Base-by-base conservation (phyloP, 2,888 invertebrate genomes). In the Pammene aurita region DNA sequence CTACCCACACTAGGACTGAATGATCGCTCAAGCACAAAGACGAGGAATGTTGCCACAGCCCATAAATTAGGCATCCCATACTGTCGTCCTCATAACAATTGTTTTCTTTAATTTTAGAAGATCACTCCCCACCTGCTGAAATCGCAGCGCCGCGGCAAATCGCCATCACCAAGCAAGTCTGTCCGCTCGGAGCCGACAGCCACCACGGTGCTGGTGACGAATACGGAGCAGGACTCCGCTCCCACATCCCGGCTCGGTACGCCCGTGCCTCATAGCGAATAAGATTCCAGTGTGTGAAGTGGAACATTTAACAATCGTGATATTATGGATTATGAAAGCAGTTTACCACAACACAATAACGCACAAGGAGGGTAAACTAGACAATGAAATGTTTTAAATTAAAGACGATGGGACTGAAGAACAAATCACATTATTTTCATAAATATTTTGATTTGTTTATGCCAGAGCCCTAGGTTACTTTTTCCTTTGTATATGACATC, bases 201-300 rank as follows among this genome's bases (percentile, higher is more conserved):
- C 26, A 87, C 86, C 60, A 90, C 92, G 9, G 91, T 90, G 71
- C 76, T 92, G 66, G 90, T 91, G 0, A 89, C 84, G 0, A 83
- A 89, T 2, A 79, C 88, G 48, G 89, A 88, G 41, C 62, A 38
- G 41, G 62, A 62, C 71, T 86, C 89, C 9, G 80, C 81, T 0
- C 84, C 87, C 1, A 80, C 85, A 1, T 87, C 90, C 0, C 80
- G 63, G 16, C 56, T 58, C 11, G 50, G 50, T 35, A 86, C 89
- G 0, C 91, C 90, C 0, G 61, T 18, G 71, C 75, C 10, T 48
- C 50, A 0, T 71, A 73, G 38, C 73, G 74, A 34, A 84, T 85
- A 52, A 38, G 26, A 52, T 16, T 58, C 66, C 5, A 52, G 52
- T 9, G 66, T 66, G 34, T 66, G 34, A 34, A 7, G 38, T 13